phyloP scores from a whole-genome alignment of 37 sponge, comb jelly and placozoan species.

The Petrosia ficiformis region DNA sequence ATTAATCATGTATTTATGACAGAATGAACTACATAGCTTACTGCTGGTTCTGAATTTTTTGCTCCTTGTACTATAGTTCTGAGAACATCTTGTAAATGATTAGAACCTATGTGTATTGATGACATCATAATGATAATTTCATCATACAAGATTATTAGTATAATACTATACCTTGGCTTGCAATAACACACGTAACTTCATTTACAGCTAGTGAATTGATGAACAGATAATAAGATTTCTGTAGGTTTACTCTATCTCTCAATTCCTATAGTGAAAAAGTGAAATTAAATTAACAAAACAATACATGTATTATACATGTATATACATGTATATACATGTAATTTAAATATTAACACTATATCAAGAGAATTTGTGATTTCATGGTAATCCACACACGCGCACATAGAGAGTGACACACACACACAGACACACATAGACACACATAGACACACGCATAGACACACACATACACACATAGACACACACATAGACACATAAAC shows the following conservation, averaged over 20 bases:
- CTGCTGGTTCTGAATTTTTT: conserved; percentile 57
- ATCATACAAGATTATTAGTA: background rate
- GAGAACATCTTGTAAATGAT: conserved; percentile 56
- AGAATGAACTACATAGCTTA: no score
- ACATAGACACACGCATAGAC: no score
- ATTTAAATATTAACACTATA: background rate
- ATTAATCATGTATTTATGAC: no score
- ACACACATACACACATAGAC: no score
- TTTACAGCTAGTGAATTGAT: conserved; percentile 62
- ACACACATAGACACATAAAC: no score
- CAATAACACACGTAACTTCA: conserved; percentile 55
- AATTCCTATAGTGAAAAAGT: conserved; percentile 37
- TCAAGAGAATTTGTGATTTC: no score
- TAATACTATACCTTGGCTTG: conserved; percentile 53
- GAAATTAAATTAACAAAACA: no score
- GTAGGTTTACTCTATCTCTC: conserved; percentile 54
- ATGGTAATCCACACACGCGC: no score
- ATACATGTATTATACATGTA: background rate
- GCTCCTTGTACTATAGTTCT: conserved; percentile 61
- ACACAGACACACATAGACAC: no score
- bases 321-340: background rate
- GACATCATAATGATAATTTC: background rate
- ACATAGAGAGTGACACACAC: no score
- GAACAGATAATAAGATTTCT: conserved; percentile 74
- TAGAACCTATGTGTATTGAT: conserved; percentile 17